Evolutionary conservation across 2,888 invertebrate genomes (phyloP).

Genomic region (Xestobium rufovillosum): DNA sequence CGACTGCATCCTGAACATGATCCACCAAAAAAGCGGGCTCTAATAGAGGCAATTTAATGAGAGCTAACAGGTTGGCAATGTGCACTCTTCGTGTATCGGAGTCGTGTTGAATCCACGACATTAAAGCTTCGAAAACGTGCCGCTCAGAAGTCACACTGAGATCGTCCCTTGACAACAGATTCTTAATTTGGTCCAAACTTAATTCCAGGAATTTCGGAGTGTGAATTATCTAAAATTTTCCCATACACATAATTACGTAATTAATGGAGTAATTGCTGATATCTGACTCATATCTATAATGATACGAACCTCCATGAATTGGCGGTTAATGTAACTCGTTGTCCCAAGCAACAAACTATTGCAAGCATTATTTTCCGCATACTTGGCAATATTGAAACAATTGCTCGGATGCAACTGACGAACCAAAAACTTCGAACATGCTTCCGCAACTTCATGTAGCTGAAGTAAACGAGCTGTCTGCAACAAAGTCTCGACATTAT

Average conservation of each 20-base stretch:
- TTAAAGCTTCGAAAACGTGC: slow-evolving; percentile 79
- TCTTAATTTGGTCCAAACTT: slow-evolving; percentile 70
- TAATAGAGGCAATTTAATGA: slow-evolving; percentile 77
- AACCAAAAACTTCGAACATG: too few species aligned
- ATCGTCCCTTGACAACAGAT: slow-evolving; percentile 79
- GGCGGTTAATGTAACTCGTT: slow-evolving; percentile 74
- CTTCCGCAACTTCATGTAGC: slow-evolving; percentile 74
- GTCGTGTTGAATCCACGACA: slow-evolving; percentile 84
- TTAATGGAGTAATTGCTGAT: not conserved
- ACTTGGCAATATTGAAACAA: slow-evolving; percentile 86
- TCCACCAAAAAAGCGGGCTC: slow-evolving; percentile 85
- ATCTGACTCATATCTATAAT: too few species aligned
- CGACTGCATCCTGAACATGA: slow-evolving; percentile 60
- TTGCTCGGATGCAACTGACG: slow-evolving; percentile 91
- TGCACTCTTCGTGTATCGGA: slow-evolving; percentile 56
- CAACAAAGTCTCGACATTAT: slow-evolving; percentile 75
- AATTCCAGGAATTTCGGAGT: slow-evolving; percentile 77
- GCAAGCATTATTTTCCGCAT: slow-evolving; percentile 89
- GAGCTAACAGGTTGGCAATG: slow-evolving; percentile 63
- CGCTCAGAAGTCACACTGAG: slow-evolving; percentile 88
- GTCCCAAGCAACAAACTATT: slow-evolving; percentile 71
- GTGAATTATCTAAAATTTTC: slow-evolving; percentile 58
- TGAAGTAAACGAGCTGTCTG: slow-evolving; percentile 85
- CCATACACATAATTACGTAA: not conserved
- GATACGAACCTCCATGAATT: slow-evolving; percentile 66